Evolutionary conservation across 2,797 vertebrate species (phyloP), one percentile per base, ranked within the genome.

Genomic region (Aotus griseimembra): DNA sequence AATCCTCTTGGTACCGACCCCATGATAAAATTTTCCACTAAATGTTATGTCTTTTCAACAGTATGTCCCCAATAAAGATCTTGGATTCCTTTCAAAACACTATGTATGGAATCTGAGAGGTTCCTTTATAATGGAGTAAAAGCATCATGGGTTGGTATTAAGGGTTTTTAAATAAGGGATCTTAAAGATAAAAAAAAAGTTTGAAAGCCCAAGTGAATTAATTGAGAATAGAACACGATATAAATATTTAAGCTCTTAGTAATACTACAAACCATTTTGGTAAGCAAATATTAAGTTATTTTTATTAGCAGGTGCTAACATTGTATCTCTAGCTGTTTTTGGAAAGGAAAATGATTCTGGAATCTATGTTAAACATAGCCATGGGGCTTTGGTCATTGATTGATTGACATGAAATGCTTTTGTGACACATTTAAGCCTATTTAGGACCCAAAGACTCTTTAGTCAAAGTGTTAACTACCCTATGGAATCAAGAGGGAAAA

Each of bases 301-400:
- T 96, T 96, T 97, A 94, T 95, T 91, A 95, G 64, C 39, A 96
- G 57, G 81, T 96, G 77, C 86, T 88, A 80, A 96, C 83, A 90
- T 50, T 83, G 22, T 94, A 48, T 94, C 76, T 94, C 48, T 41
- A 67, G 46, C 64, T 83, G 13, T 92, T 86, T 90, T 93, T 52
- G 72, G 75, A 95, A 80, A 90, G 61, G 10, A 92, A 90, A 90
- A 72, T 70, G 55, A 80, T 81, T 96, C 50, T 14, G 39, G 61
- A 96, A 73, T 93, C 58, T 41, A n/a, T 84, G 48, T 76, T 88
- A 90, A 96, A 79, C 17, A 83, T 79, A 91, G 50, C 33, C 39
- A 80, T 41, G 64, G 67, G 75, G 14, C 58, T 87, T 57, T 93
- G 48, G 24, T 67, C 46, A 79, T 58, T 3, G 10, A 76, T 7